phyloP scores from a whole-genome alignment of 2,888 invertebrate genomes.

The Ptychoptera contaminata region DNA sequence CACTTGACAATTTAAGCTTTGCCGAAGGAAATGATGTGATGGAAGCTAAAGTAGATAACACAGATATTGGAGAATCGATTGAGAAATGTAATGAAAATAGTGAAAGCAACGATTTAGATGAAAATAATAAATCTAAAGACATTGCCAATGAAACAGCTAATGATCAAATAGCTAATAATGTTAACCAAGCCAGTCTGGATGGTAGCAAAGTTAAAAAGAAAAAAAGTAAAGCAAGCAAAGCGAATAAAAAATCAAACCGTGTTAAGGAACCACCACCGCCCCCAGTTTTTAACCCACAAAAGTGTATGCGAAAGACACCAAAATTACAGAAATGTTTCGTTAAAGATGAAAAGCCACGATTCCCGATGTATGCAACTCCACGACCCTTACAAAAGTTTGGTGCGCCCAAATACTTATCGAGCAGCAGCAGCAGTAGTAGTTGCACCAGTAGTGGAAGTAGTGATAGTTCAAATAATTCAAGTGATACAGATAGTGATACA shows the following conservation, averaged over 20 bases:
- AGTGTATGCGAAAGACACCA: not conserved
- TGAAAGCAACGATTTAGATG: no score
- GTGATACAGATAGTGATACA: conserved; percentile 14
- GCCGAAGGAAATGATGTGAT: conserved; percentile 11
- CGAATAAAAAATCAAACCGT: conserved; percentile 20
- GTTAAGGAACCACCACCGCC: no score
- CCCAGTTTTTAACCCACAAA: no score
- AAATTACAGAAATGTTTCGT: conserved; percentile 25
- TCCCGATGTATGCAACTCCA: conserved; percentile 43
- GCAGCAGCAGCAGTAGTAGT: conserved; percentile 31
- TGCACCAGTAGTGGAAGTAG: conserved; percentile 21
- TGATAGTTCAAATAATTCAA: conserved; percentile 20
- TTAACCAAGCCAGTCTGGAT: conserved; percentile 21
- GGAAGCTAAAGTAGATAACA: conserved; percentile 14
- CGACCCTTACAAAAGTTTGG: conserved; percentile 40
- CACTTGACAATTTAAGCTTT: not conserved
- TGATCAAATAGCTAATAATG: no score
- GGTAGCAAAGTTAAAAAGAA: conserved; percentile 25
- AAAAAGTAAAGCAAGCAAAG: conserved; percentile 24
- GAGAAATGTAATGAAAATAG: no score
- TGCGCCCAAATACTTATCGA: conserved; percentile 32
- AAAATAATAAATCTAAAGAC: no score
- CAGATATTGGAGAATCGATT: conserved; percentile 9
- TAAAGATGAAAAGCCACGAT: conserved; percentile 38
- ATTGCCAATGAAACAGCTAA: no score